Evolutionary conservation across 1,140 invertebrate genomes (phyloP).

Genomic region (Chionoecetes opilio): DNA sequence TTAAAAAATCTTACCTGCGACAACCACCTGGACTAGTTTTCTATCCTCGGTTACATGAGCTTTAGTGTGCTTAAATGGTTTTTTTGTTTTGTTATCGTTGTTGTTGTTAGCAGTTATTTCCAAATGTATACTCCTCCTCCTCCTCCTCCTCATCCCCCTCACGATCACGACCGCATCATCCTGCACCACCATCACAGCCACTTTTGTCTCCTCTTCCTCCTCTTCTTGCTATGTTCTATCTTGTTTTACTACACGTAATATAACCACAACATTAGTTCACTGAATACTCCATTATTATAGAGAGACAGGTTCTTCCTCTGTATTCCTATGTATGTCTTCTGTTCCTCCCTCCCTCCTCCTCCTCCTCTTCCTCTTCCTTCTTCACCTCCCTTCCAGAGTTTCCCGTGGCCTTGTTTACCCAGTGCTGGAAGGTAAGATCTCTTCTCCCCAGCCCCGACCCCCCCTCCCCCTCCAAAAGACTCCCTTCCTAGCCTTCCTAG

Average conservation of each 20-base stretch:
- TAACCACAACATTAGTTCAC: no score
- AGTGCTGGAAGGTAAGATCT: neutral
- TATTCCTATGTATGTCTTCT: no score
- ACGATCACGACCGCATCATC: no score
- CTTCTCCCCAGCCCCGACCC: neutral
- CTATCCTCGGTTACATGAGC: neutral
- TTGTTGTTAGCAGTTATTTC: neutral
- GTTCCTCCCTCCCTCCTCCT: neutral
- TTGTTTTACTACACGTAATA: no score
- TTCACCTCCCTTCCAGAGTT: neutral
- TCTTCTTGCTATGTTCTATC: no score
- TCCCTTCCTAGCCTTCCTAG: no score
- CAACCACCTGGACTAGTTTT: neutral
- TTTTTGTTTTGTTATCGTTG: neutral
- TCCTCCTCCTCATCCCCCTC: neutral
- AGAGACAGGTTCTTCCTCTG: no score
- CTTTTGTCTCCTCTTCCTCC: neutral
- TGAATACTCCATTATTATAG: no score
- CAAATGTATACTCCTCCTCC: neutral
- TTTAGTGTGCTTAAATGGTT: neutral
- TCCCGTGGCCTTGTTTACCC: neutral
- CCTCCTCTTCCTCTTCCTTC: neutral
- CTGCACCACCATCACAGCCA: no score
- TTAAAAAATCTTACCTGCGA: neutral
- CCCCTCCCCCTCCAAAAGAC: neutral